Conservation (phyloP, 2,113 vertebrate genomes). For the Suncus etruscus region DNA sequence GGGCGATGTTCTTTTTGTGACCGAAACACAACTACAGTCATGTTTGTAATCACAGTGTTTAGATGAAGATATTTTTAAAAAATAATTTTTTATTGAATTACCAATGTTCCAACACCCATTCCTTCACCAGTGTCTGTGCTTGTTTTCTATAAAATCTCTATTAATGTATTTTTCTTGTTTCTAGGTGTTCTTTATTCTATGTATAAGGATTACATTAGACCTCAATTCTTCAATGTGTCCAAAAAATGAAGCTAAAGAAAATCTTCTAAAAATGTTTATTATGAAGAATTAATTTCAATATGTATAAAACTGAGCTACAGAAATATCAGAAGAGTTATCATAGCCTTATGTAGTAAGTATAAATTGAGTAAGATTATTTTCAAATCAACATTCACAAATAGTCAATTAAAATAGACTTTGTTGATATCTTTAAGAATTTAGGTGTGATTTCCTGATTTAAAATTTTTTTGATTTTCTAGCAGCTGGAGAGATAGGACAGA, state of each 20-base stretch:
- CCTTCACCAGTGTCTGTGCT: background rate
- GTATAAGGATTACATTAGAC: slow-evolving; percentile 83
- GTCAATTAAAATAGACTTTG: slow-evolving; percentile 24
- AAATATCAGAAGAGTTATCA: slow-evolving; percentile 31
- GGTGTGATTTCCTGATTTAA: slow-evolving; percentile 17
- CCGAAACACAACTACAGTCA: too few species aligned
- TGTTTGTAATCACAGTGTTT: too few species aligned
- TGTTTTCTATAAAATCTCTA: background rate
- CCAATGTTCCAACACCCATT: background rate
- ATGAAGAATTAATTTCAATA: slow-evolving; percentile 41
- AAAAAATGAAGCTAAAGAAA: slow-evolving; percentile 69
- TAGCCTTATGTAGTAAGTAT: background rate
- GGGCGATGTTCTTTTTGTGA: too few species aligned
- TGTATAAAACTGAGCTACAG: slow-evolving; percentile 8
- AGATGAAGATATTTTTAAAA: too few species aligned
- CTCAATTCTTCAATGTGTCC: slow-evolving; percentile 50
- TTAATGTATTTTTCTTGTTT: slow-evolving; percentile 53
- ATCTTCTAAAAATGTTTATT: slow-evolving; percentile 1
- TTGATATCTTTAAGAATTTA: slow-evolving; percentile 15
- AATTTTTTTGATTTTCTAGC: background rate
- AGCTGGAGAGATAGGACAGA: too few species aligned
- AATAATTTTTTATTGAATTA: too few species aligned
- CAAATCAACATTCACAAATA: slow-evolving; percentile 17
- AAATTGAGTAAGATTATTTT: background rate
- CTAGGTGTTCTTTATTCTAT: slow-evolving; percentile 84